Percentiles rank a stretch among this genome's conserved stretches.
phyloP scores from a whole-genome alignment of 1,140 invertebrate species.

The Caenorhabditis remanei region DNA sequence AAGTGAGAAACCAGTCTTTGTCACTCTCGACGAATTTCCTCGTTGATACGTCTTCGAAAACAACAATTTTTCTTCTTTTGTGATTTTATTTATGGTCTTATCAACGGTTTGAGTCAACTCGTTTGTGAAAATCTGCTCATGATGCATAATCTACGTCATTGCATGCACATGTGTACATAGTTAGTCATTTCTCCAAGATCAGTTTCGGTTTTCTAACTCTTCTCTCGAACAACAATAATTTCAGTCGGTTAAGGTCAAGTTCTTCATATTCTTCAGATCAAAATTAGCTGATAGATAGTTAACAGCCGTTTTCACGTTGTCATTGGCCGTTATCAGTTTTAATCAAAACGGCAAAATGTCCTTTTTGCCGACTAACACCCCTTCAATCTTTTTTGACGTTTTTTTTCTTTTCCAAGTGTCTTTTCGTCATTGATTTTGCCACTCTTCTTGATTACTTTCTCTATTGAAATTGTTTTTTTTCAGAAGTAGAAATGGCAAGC shows the following conservation, averaged over 20 bases:
- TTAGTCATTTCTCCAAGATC: background rate
- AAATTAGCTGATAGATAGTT: too few relatives aligned
- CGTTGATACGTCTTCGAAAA: slow-evolving; percentile 2
- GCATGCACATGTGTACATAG: slow-evolving; percentile 6
- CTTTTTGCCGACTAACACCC: slow-evolving; percentile 13
- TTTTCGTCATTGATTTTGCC: background rate
- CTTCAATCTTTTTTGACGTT: slow-evolving; percentile 11
- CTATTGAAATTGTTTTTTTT: background rate
- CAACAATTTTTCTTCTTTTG: background rate
- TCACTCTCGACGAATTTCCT: background rate
- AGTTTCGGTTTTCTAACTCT: background rate
- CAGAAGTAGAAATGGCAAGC: slow-evolving; percentile 38
- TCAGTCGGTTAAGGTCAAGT: background rate
- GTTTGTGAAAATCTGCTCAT: slow-evolving; percentile 17
- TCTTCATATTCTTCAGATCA: background rate
- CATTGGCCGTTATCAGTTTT: background rate
- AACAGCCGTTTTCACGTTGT: too few relatives aligned
- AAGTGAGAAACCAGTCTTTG: background rate
- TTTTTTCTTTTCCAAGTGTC: background rate
- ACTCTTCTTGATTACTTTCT: background rate
- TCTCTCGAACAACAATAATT: too few relatives aligned
- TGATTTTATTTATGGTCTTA: slow-evolving; percentile 19
- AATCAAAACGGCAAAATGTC: slow-evolving; percentile 6
- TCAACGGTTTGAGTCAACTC: slow-evolving; percentile 24
- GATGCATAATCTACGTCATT: slow-evolving; percentile 8